Evolutionary conservation across 92 coral and sea anemone genomes (phyloP), one percentile per base, ranked within the genome.

Genomic region (Epizoanthus scotinus): DNA sequence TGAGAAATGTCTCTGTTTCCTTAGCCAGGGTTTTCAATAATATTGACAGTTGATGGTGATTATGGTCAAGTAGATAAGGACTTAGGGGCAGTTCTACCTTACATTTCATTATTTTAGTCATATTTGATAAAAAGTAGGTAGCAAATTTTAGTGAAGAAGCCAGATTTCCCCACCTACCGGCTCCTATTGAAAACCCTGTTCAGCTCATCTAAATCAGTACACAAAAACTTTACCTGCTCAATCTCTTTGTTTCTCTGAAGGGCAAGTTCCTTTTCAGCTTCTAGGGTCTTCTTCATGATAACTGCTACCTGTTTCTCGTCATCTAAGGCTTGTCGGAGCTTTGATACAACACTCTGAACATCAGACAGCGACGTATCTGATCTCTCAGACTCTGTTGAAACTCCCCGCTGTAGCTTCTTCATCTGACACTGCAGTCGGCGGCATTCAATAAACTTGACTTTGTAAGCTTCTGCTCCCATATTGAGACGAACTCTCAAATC

Each of bases 401-500:
- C 25, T 22, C 63, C 59, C 78, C 85, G 86, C 75, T 81, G 89
- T 19, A 83, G 70, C 79, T 93, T 95, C 81, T 87, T 82, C 67
- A 93, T 77, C 71, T 93, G 94, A 31, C 81, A 82, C 68, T 95
- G 85, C 50, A 90, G 82, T 24, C 88, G 84, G 29, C 91, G 95
- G 78, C 99, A 95, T 63, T 95, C 99, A 49, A 93, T 82, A 66
- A 95, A 95, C 87, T 95, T 95, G 29, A 87, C 81, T 81, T 95
- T 95, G 89, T 87, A 95, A 44, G 98, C 99, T 63, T 95, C 99
- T 0, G 98, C 99, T 44, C 99, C 99, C 99, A 95, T 95, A 79
- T 91, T 93, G 28, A 95, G 89, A 24, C 99, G 95, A 3, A 90
- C 91, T 3, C 99, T 90, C 47, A 95, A 86, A 82, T 95, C 99